Evolutionary conservation across 2,113 vertebrate genomes (phyloP).

Genomic region (Limnothrissa miodon): DNA sequence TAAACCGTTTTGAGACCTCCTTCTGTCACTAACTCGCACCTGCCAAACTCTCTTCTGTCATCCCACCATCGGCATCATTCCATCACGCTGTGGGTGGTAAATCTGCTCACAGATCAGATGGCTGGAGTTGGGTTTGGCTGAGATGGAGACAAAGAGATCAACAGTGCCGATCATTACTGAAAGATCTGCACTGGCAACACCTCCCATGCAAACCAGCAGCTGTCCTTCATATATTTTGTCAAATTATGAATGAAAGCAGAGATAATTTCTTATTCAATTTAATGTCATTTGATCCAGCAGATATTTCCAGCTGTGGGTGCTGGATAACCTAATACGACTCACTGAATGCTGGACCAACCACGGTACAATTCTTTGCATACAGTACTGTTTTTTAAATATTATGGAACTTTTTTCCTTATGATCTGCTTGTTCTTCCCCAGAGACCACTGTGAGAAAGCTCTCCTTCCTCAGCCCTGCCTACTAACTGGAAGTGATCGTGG

Average conservation of each 20-base stretch:
- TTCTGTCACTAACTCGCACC: not conserved
- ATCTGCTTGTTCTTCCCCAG: too few relatives aligned
- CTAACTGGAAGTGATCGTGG: too few relatives aligned
- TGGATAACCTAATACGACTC: too few relatives aligned
- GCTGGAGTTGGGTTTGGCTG: not conserved
- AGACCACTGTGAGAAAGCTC: too few relatives aligned
- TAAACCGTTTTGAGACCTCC: not conserved
- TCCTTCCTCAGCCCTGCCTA: too few relatives aligned
- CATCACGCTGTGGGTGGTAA: not conserved
- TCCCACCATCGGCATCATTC: too few relatives aligned
- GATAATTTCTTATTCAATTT: not conserved
- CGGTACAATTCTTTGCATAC: too few relatives aligned
- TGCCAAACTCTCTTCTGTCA: not conserved
- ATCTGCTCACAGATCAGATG: not conserved
- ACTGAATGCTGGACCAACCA: not conserved
- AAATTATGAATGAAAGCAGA: too few relatives aligned
- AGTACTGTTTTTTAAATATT: too few relatives aligned
- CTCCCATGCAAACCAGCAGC: too few relatives aligned
- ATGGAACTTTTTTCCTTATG: too few relatives aligned
- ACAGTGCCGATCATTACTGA: not conserved
- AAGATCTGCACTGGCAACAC: not conserved
- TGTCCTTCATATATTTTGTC: too few relatives aligned
- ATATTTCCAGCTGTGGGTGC: not conserved
- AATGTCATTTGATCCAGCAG: not conserved
- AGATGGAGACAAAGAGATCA: not conserved